Base-by-base conservation (phyloP, 2,888 invertebrate species). In the Chalcis sispes region DNA sequence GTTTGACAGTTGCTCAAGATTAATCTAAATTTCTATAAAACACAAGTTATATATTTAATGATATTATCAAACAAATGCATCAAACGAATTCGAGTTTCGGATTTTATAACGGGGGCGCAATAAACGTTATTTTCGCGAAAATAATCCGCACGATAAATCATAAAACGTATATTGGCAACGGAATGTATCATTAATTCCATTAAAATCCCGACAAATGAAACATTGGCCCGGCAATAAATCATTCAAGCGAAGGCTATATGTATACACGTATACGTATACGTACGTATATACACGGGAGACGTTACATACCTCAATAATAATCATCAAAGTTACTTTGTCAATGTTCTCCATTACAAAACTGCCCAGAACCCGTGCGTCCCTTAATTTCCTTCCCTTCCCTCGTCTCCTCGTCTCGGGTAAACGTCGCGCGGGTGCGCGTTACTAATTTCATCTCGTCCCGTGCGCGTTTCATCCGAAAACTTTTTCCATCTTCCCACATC, bases 401-500 rank as follows among this genome's bases (percentile, higher is more conserved):
- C 52, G 4, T n/a, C 10, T 46, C 46, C 50, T 7, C 50, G 20
- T n/a, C 1, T 4, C 48, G 48, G 10, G 48, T 15, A 15, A 18
- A 27, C n/a, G 4, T 10, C 3, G 18, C 18, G 29, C 29, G 18
- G 23, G 59, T 40, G 15, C 1, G 61, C 25, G 20, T 52, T 29
- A 59, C 72, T 40, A 73, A 66, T 73, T 73, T 73, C 72, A 66
- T 73, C 72, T 59, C 59, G 23, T 50, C 50, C n/a, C 58, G 65
- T n/a, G n/a, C n/a, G 58, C 27, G 23, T 36, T 65, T 32, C 15
- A 36, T 13, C n/a, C n/a, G n/a, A n/a, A 40, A 74, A 74, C 74
- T 74, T 74, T 74, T 74, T 74, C 74, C 74, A 74, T 74, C 67
- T 73, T 67, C 61, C 50, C 29, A 10, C n/a, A 10, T 10, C 20